phyloP scores from a whole-genome alignment of 1,140 invertebrate species.

The Vanessa tameamea region DNA sequence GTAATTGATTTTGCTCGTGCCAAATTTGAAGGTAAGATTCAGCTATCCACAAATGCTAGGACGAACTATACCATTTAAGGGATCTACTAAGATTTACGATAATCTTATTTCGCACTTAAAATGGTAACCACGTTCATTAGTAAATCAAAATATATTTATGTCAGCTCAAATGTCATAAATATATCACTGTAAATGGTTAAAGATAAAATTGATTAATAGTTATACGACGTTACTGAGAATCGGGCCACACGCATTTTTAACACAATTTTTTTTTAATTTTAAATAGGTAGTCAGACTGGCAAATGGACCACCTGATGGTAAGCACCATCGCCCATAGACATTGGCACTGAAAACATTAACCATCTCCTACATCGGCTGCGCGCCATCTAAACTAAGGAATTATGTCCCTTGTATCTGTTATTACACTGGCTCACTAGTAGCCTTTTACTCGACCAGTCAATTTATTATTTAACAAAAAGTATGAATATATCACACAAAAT shows the following conservation, averaged over 20 bases:
- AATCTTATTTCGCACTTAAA: slow-evolving; percentile 3
- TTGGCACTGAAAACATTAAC: neutral
- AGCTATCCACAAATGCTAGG: neutral
- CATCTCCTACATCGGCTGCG: too few species aligned
- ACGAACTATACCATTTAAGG: neutral
- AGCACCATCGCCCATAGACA: too few species aligned
- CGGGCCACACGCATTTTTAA: neutral
- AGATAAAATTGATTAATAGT: slow-evolving; percentile 3
- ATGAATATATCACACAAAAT: too few species aligned
- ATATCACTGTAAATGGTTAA: slow-evolving; percentile 10
- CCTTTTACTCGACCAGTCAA: too few species aligned
- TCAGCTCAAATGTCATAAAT: neutral
- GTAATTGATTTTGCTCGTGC: too few species aligned
- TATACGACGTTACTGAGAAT: neutral
- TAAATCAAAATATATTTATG: slow-evolving; percentile 15
- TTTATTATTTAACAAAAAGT: too few species aligned
- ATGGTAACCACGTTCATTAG: slow-evolving; percentile 4
- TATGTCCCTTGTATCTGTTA: too few species aligned
- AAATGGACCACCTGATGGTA: too few species aligned
- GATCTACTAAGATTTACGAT: neutral
- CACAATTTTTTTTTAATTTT: neutral
- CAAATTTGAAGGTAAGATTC: too few species aligned
- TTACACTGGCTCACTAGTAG: too few species aligned
- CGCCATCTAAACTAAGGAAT: too few species aligned
- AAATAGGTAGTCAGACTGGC: neutral